Evolutionary conservation across 2,888 invertebrate genomes (phyloP), one percentile per base, ranked within the genome.

Genomic region (Julus scanicus): DNA sequence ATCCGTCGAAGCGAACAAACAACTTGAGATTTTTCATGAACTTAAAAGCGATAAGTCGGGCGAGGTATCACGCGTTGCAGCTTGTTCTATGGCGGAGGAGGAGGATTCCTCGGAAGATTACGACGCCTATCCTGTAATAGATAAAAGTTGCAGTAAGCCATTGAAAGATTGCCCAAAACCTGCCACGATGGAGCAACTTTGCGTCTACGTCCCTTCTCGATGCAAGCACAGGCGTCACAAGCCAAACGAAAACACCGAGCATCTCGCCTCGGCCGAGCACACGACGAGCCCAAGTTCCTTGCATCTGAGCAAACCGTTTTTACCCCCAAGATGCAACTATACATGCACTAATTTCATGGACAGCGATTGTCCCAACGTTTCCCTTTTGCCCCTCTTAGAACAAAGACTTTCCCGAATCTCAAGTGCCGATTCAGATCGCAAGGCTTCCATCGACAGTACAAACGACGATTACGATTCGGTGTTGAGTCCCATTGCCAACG

Each of bases 281-380:
- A 20, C 44, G 2, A 37, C 63, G 20, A 40, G 29, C 44, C 40
- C 87, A 17, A 29, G 37, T 57, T 57, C 87, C 57, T 29, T 37
- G 53, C 20, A 29, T 37, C 53, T 40, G 15, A 87, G 40, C 29
- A n/a, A 87, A 48, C 11, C 87, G 29, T 20, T 48, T 44, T 44
- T 86, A 17, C 84, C 37, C 8, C 40, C 84, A 13, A 39, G 44
- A 39, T 86, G 86, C 86, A 39, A 9, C 86, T 39, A 44, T 44
- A 11, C 20, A 15, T 86, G 44, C 44, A 44, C 86, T 13, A 40
- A 86, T 86, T 86, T 44, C 17, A 86, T 86, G 44, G 87, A 90
- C 84, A 89, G 88, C 86, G 90, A 90, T 84, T 92, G 91, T 89
- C 92, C 92, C 20, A 92, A 92, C 89, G 92, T 92, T 11, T 91